Conservation (phyloP, 1,140 invertebrate species). For the Watersipora subatra region DNA sequence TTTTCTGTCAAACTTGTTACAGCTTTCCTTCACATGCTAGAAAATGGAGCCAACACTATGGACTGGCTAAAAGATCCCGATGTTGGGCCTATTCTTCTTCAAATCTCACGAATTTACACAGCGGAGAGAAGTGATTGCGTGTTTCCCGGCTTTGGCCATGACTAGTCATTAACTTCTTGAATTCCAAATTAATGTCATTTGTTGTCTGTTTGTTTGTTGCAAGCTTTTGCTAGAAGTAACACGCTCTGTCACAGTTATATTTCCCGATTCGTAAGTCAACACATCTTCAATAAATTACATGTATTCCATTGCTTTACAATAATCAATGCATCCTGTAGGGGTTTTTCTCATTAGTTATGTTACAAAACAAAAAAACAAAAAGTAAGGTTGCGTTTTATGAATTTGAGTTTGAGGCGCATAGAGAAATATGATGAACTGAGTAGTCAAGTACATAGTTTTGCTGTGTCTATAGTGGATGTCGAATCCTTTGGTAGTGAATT, state of each 20-base stretch:
- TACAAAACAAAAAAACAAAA: too few relatives aligned
- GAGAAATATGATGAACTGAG: too few relatives aligned
- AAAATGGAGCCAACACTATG: slow-evolving; percentile 46
- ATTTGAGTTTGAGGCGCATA: too few relatives aligned
- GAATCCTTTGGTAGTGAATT: too few relatives aligned
- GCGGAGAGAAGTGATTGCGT: slow-evolving; percentile 42
- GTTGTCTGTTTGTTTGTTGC: background rate
- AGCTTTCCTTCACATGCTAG: slow-evolving; percentile 53
- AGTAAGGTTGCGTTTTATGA: too few relatives aligned
- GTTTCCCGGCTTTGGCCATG: background rate
- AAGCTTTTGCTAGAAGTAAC: background rate
- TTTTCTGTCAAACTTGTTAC: too few relatives aligned
- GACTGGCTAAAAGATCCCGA: slow-evolving; percentile 53
- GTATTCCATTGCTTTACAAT: too few relatives aligned
- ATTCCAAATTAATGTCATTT: background rate
- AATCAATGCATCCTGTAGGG: too few relatives aligned
- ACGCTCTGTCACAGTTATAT: background rate
- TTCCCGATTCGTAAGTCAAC: background rate
- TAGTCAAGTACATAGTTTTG: too few relatives aligned
- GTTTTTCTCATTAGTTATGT: too few relatives aligned
- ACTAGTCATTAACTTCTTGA: background rate
- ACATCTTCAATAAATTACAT: background rate
- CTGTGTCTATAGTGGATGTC: too few relatives aligned
- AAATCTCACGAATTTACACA: slow-evolving; percentile 53
- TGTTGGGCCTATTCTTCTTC: slow-evolving; percentile 48